These are phyloP conservation scores for Channa argus DNA, from an alignment of 2,113 vertebrate species.

Conservation along the genomic window DNA sequence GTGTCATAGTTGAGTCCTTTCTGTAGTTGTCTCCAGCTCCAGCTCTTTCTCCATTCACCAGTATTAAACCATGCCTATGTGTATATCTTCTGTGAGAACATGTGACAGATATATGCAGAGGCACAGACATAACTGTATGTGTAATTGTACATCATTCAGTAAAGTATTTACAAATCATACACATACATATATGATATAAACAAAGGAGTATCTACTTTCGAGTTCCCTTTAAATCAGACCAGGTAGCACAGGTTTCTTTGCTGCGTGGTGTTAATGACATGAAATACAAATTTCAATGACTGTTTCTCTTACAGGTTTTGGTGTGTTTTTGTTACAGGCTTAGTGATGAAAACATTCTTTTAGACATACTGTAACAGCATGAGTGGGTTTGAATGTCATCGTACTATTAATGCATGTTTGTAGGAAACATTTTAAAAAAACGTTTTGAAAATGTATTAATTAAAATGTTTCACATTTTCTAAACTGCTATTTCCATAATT, in stretches of 20 bases:
- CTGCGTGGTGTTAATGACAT: conserved; percentile 41
- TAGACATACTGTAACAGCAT: conserved; percentile 31
- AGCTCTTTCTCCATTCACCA: conserved; percentile 68
- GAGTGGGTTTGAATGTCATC: conserved; percentile 2
- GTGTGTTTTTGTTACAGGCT: conserved; percentile 43
- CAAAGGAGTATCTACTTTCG: conserved; percentile 53
- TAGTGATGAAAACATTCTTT: conserved; percentile 54
- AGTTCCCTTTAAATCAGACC: conserved; percentile 63
- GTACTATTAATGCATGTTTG: not conserved
- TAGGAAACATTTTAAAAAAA: conserved; percentile 6
- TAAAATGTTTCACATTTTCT: conserved; percentile 42
- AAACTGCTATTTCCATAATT: conserved; percentile 83
- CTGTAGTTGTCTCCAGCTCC: conserved; percentile 81
- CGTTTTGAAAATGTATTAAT: not conserved
- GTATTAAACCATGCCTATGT: conserved; percentile 73
- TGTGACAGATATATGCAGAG: conserved; percentile 78
- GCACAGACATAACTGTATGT: conserved; percentile 73
- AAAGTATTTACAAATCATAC: conserved; percentile 77
- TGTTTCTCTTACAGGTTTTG: conserved; percentile 19
- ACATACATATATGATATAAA: conserved; percentile 67
- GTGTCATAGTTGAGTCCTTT: conserved; percentile 72
- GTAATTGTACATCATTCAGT: conserved; percentile 66
- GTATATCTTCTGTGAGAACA: conserved; percentile 77
- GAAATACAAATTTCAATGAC: conserved; percentile 29
- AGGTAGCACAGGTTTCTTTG: conserved; percentile 53